phyloP scores from a whole-genome alignment of 2,797 vertebrate species.

The Geotria australis region DNA sequence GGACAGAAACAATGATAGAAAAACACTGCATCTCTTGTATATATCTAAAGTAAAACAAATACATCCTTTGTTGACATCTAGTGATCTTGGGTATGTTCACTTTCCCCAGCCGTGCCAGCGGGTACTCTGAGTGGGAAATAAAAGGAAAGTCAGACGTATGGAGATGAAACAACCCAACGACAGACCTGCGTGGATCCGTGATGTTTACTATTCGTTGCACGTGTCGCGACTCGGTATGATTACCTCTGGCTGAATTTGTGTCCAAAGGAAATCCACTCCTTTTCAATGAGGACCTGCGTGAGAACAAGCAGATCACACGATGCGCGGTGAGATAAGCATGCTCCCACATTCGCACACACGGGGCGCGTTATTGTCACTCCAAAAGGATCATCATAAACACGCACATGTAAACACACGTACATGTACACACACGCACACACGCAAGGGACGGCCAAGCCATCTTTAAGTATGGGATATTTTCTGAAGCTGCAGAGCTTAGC shows the following conservation, averaged over 20 bases:
- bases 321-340: too few relatives aligned
- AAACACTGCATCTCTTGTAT: too few relatives aligned
- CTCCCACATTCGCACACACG: too few relatives aligned
- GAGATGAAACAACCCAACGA: background rate
- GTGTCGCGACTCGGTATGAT: background rate
- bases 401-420: background rate
- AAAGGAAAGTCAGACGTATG: background rate
- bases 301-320: too few relatives aligned
- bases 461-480: too few relatives aligned
- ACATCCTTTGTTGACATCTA: too few relatives aligned
- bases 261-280: constrained; percentile 96
- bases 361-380: too few relatives aligned
- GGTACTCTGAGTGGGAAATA: background rate
- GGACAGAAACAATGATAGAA: too few relatives aligned
- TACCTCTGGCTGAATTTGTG: constrained; percentile 97
- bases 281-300: constrained; percentile 67
- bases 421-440: background rate
- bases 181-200: background rate
- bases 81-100: too few relatives aligned
- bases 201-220: background rate
- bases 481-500: too few relatives aligned
- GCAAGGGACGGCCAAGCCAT: background rate
- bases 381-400: background rate
- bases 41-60: too few relatives aligned
- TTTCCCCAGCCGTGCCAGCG: too few relatives aligned